A percentile compares a stretch with the other conserved stretches of the same genome.
Conservation (phyloP, 1,140 invertebrate genomes). For the Cyclargus thomasi region DNA sequence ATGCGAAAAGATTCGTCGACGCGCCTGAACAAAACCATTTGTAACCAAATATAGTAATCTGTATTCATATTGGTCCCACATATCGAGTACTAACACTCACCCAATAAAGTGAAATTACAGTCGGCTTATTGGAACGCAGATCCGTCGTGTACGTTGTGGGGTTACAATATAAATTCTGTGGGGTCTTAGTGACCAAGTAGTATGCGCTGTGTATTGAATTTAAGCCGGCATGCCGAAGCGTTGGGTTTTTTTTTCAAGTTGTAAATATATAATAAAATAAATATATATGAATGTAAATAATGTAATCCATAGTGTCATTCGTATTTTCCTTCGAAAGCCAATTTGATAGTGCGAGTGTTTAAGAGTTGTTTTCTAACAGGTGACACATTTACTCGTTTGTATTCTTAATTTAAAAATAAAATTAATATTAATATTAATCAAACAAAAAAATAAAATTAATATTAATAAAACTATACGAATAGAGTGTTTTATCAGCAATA, state of each 20-base stretch:
- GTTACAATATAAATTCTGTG: slow-evolving; percentile 12
- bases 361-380: too few species aligned
- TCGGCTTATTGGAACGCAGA: slow-evolving; percentile 5
- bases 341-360: too few species aligned
- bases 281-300: too few species aligned
- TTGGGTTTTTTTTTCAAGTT: not conserved
- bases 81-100: slow-evolving; percentile 11
- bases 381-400: too few species aligned
- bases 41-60: slow-evolving; percentile 17
- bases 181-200: not conserved
- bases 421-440: too few species aligned
- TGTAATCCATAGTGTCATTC: too few species aligned
- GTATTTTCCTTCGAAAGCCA: too few species aligned
- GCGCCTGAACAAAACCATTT: slow-evolving; percentile 19
- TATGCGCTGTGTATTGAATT: not conserved
- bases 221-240: not conserved
- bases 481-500: too few species aligned
- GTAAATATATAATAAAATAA: too few species aligned
- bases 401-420: too few species aligned
- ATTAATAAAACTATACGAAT: too few species aligned
- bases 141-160: slow-evolving; percentile 1
- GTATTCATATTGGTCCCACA: slow-evolving; percentile 16
- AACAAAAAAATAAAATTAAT: too few species aligned
- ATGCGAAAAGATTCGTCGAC: slow-evolving; percentile 18
- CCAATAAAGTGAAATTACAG: slow-evolving; percentile 16